Percentiles rank a stretch among this genome's conserved stretches.
Conservation (phyloP, 1,140 invertebrate species). For the Galleria mellonella region DNA sequence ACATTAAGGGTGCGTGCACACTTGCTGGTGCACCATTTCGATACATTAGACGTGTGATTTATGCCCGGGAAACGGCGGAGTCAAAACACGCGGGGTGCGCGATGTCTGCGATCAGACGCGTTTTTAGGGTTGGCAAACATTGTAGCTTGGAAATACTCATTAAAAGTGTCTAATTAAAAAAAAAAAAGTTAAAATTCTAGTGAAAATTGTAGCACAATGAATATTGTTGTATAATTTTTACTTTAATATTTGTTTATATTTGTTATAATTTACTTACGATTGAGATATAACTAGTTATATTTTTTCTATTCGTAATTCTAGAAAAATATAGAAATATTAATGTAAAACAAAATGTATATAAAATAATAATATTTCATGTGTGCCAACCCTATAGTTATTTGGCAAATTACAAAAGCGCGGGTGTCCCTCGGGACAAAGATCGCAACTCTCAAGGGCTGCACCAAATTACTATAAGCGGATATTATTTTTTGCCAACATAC, state of each 20-base stretch:
- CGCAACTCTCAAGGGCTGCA: constrained; percentile 23
- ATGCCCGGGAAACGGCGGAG: constrained; percentile 56
- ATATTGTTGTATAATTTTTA: too few relatives aligned
- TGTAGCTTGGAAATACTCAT: too few relatives aligned
- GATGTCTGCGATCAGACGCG: constrained; percentile 9
- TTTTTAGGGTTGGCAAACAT: constrained; percentile 26
- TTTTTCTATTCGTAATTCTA: too few relatives aligned
- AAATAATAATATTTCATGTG: not conserved
- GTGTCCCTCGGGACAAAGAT: constrained; percentile 27
- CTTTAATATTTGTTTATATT: too few relatives aligned
- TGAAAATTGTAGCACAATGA: too few relatives aligned
- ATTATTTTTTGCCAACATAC: constrained; percentile 13
- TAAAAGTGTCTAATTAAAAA: too few relatives aligned
- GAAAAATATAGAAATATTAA: too few relatives aligned
- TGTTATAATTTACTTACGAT: too few relatives aligned
- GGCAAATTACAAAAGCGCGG: constrained; percentile 9
- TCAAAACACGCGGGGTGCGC: constrained; percentile 56
- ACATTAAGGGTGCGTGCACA: constrained; percentile 27
- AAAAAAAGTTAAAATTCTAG: too few relatives aligned
- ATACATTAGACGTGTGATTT: constrained; percentile 72
- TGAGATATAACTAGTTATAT: too few relatives aligned
- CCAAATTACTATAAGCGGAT: constrained; percentile 29
- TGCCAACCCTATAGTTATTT: constrained; percentile 17
- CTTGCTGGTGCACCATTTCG: constrained; percentile 51
- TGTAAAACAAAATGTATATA: too few relatives aligned